Percentiles rank a stretch among this genome's conserved stretches.
Evolutionary conservation across 2,888 invertebrate genomes (phyloP).

Genomic region (Merodon equestris): DNA sequence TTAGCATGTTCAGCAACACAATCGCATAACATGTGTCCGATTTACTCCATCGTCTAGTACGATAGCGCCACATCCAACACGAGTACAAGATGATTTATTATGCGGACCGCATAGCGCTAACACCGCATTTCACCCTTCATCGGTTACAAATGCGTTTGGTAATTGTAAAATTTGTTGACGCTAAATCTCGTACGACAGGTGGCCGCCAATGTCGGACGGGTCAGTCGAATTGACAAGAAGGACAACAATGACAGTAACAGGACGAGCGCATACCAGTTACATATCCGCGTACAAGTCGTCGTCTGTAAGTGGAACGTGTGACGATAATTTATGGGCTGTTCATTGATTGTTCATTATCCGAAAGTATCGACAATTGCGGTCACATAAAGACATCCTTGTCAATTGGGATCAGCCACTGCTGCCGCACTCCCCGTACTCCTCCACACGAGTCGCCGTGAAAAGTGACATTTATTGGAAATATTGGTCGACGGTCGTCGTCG

Average conservation of each 20-base stretch:
- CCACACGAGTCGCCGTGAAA: constrained; percentile 34
- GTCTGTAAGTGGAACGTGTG: neutral
- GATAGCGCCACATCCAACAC: neutral
- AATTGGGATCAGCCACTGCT: too few relatives aligned
- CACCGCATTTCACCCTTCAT: constrained; percentile 67
- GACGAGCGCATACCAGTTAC: too few relatives aligned
- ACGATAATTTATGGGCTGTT: constrained; percentile 57
- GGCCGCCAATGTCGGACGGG: constrained; percentile 25
- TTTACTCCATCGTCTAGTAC: neutral
- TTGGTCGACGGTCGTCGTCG: constrained; percentile 10
- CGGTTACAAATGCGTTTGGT: constrained; percentile 68
- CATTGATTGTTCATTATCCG: constrained; percentile 48
- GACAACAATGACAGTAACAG: too few relatives aligned
- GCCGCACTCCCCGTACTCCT: constrained; percentile 21
- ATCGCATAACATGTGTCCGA: constrained; percentile 6
- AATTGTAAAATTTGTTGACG: constrained; percentile 67
- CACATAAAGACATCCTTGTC: constrained; percentile 38
- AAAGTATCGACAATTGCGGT: constrained; percentile 49
- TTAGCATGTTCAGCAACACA: constrained; percentile 2
- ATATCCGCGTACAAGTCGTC: neutral
- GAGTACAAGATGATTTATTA: constrained; percentile 57
- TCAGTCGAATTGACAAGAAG: constrained; percentile 6
- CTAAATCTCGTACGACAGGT: constrained; percentile 65
- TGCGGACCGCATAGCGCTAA: constrained; percentile 58
- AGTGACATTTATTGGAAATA: constrained; percentile 44